Base-by-base conservation (phyloP, 1,140 invertebrate species). In the Cydia pomonella region DNA sequence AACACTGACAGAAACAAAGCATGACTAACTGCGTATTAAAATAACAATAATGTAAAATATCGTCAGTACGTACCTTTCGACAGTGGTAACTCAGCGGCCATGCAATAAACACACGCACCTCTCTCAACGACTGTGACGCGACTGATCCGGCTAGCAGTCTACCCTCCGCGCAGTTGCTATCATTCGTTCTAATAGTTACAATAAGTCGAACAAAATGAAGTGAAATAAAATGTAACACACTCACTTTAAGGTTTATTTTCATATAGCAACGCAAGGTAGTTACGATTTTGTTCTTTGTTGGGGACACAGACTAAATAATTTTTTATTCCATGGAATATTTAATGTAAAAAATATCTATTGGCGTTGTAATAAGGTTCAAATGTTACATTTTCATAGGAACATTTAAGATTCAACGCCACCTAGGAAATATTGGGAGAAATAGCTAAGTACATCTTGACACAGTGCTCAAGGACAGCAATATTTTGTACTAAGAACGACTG, bases 41-140 rank as follows among this genome's bases (percentile, higher is more conserved):
- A 72, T 38, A 41, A n/a, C n/a, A 72, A 18, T 23, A 72, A 72
- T 41, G 16, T 18, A n/a, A 72, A 72, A 72, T 41, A 72, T 38
- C 13, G 38, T 38, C 29, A 41, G 29, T 41, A 72, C 16, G 6
- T 16, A 72, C 16, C 38, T 38, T 72, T 72, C 38, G 29, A 23
- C 29, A 72, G 69, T 5, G 9, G 29, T 72, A 72, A 72, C 69
- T 72, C 38, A 72, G 69, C n/a, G 38, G 33, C 38, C 38, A 38
- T 33, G 16, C 13, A 44, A 72, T 72, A 41, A 41, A 72, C 71
- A 41, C 71, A 72, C 71, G 71, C 71, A 72, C 71, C 71, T 72
- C 71, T n/a, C 41, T 72, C 23, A n/a, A 47, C 71, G 44, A 47
- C 44, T 47, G 44, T 62, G 53, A 62, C 21, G 53, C 53, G 53